Conservation (phyloP, 2,888 invertebrate species). For the Chloroclystis v-ata region DNA sequence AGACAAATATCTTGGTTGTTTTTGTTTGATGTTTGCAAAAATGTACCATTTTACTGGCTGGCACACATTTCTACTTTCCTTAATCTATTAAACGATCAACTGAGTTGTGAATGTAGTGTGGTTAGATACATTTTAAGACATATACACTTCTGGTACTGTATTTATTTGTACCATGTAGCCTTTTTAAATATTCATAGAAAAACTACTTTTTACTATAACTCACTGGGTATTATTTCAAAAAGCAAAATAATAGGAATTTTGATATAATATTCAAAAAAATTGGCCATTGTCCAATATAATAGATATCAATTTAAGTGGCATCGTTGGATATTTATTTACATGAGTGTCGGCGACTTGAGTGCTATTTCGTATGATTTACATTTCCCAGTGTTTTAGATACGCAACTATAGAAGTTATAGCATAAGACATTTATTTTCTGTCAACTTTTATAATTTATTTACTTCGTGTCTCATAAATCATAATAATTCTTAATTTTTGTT, state of each 20-base stretch:
- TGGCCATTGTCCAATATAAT: slow-evolving; percentile 56
- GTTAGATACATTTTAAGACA: no score
- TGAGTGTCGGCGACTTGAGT: slow-evolving; percentile 52
- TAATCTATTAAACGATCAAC: no score
- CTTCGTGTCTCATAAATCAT: slow-evolving; percentile 4
- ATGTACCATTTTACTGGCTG: no score
- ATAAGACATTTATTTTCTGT: slow-evolving; percentile 11
- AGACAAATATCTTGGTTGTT: no score
- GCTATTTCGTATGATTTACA: slow-evolving; percentile 61
- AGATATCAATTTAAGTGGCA: slow-evolving; percentile 59
- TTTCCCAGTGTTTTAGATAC: slow-evolving; percentile 48
- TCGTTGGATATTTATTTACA: slow-evolving; percentile 43
- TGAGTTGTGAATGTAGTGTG: no score
- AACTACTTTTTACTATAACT: no score
- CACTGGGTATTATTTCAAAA: no score
- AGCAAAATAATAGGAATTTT: not conserved
- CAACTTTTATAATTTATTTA: slow-evolving; percentile 11
- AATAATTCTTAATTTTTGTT: slow-evolving; percentile 10
- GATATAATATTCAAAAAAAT: slow-evolving; percentile 47
- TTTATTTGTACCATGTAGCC: no score
- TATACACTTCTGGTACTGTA: no score
- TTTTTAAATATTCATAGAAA: no score
- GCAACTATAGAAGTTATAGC: slow-evolving; percentile 23
- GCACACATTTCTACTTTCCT: no score
- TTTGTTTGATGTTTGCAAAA: no score